phyloP scores from a whole-genome alignment of 2,113 vertebrate genomes.

The Megalops atlanticus region DNA sequence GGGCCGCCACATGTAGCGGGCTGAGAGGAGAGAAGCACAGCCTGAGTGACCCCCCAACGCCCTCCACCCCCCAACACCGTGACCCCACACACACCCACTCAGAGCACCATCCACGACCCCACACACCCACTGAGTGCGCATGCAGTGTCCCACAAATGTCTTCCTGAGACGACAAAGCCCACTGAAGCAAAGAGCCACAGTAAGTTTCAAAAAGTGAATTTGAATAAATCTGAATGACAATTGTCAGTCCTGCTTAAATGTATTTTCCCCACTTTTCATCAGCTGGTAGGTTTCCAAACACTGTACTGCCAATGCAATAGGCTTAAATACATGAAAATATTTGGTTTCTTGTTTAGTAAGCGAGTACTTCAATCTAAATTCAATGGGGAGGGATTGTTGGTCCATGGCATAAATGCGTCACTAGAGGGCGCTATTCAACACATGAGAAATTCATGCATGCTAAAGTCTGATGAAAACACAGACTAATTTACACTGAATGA shows the following conservation, averaged over 20 bases:
- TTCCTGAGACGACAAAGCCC: too few species aligned
- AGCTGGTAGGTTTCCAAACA: too few species aligned
- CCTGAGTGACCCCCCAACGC: neutral
- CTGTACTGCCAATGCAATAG: too few species aligned
- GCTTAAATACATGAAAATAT: too few species aligned
- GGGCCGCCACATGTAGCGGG: constrained; percentile 95
- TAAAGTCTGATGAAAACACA: neutral
- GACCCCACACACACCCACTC: neutral
- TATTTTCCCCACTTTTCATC: too few species aligned
- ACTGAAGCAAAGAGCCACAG: too few species aligned
- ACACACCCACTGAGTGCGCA: neutral
- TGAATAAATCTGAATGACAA: too few species aligned
- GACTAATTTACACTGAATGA: neutral
- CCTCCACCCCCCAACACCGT: neutral
- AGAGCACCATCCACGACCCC: neutral
- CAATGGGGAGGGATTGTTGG: neutral
- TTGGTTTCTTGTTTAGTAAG: neutral
- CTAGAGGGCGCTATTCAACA: constrained; percentile 15
- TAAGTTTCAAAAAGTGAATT: too few species aligned
- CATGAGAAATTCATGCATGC: neutral
- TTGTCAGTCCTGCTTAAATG: too few species aligned
- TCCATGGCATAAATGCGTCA: neutral
- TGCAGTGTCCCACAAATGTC: too few species aligned
- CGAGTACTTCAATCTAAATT: neutral
- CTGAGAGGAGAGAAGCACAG: constrained; percentile 61